Base-by-base conservation (phyloP, 2,888 invertebrate species). In the Odontocerum albicorne region DNA sequence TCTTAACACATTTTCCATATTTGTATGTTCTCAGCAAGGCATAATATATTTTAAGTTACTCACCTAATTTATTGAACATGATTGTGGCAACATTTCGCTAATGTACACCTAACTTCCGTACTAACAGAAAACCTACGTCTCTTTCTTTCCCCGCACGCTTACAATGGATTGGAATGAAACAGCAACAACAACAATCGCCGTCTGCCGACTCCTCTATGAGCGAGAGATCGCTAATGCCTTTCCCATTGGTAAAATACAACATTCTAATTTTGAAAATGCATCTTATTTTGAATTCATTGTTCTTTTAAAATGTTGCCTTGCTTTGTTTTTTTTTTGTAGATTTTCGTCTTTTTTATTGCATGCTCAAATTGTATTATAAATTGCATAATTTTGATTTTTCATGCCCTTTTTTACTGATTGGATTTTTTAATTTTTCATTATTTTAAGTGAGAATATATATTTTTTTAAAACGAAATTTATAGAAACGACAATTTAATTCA, bases 161-260 rank as follows among this genome's bases (percentile, higher is more conserved):
- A 52, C 54, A 49, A 31, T 61, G 60, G 62, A 62, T 68, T 64
- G 67, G 68, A 67, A 69, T 54, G 69, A 64, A 65, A 68, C 72
- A 74, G 72, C 77, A 76, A 62, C 49, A 53, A 35, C 74, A 75
- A 64, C 78, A 78, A 61, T 78, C 78, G 1, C 78, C 78, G 12
- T 78, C 78, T 32, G 78, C 77, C 13, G 78, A 78, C 66, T 78
- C 78, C 4, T 77, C 77, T 8, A 77, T 78, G 77, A 78, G 77
- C 70, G 78, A 77, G 67, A 65, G 78, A 63, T 77, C 77, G 13
- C 71, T 76, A 57, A 40, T 76, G 58, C 77, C 77, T 40, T 78
- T 74, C 70, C 76, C 73, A 66, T 72, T 78, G 77, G 77, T 78
- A 78, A 77, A 45, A 38, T 27, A 32, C 19, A 3, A 15, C 27